Evolutionary conservation across 2,113 vertebrate genomes (phyloP), one percentile per base, ranked within the genome.

Genomic region (Rhinogobius similis): DNA sequence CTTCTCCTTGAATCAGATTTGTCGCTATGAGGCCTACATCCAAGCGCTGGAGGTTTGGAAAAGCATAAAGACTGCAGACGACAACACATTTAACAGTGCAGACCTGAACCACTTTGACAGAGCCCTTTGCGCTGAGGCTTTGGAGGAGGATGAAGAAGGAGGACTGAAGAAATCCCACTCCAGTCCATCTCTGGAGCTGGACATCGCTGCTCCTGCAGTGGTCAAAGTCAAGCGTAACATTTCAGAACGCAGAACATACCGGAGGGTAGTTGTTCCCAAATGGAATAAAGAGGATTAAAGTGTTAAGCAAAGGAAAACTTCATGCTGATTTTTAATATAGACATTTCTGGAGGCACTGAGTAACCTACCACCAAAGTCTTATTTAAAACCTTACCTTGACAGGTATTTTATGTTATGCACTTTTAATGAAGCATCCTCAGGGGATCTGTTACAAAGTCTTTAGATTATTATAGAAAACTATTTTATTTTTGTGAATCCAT

Each of bases 211-310:
- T 10, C 81, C 88, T 0, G 76, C 91, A 0, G 75, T 91, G 0
- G 71, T 93, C 68, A 97, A 95, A 76, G 96, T 98, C 58, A 93
- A 88, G 66, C 93, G 96, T 27, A 97, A 97, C 82, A 93, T 97
- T 82, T 98, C 96, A 0, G 96, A 98, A 77, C 93, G 96, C 66
- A 89, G 96, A 53, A 96, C 95, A 0, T 96, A 96, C 65, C 90
- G 96, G 26, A 95, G 90, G 87, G 90, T 94, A 65, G 79, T 97
- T 38, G 72, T 93, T 39, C 94, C 95, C 2, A 93, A 91, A 20
- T 88, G 91, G 72, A 94, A 91, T 76, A 94, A 93, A 75, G 92
- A 94, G 73, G 72, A 90, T 61, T 97, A 90, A 83, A 59, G 71
- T 58, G 55, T 58, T 58, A 58, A 4, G 26, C 24, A 16, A 14